Percentiles rank a stretch among this genome's conserved stretches.
Conservation (phyloP, 1,140 invertebrate genomes). For the Archivesica marissinica region DNA sequence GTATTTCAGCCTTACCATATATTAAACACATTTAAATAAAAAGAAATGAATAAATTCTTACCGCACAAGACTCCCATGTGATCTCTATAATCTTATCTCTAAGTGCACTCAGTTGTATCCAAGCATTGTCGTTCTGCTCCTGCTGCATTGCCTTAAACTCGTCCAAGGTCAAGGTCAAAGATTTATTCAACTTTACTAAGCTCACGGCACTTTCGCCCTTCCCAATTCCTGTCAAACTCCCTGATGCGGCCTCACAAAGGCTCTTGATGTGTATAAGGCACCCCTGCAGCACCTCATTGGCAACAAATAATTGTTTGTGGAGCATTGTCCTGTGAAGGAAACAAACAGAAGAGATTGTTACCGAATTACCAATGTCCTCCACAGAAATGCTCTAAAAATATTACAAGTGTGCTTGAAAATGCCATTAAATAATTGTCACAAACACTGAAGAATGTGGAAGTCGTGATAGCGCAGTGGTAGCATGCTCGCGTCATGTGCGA, state of each 20-base stretch:
- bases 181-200: constrained; percentile 76
- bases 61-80: constrained; percentile 82
- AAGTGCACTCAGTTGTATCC: constrained; percentile 74
- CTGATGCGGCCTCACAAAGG: constrained; percentile 80
- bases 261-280: constrained; percentile 80
- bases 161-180: constrained; percentile 74
- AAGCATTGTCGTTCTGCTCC: constrained; percentile 71
- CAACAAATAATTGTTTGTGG: constrained; percentile 79
- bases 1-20: no score
- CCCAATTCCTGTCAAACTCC: constrained; percentile 76
- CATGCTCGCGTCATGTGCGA: no score
- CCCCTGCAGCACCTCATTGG: constrained; percentile 83
- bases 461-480: no score
- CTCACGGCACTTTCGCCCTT: constrained; percentile 73
- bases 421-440: no score
- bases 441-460: no score
- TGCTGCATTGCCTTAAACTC: constrained; percentile 80
- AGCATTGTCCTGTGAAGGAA: constrained; percentile 70
- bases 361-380: no score
- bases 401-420: no score
- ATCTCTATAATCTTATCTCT: constrained; percentile 80
- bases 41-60: constrained; percentile 71
- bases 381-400: no score
- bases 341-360: background rate
- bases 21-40: no score